A percentile compares a stretch with the other conserved stretches of the same genome.
Conservation (phyloP, 1,140 invertebrate genomes). For the Stratiolaelaps scimitus region DNA sequence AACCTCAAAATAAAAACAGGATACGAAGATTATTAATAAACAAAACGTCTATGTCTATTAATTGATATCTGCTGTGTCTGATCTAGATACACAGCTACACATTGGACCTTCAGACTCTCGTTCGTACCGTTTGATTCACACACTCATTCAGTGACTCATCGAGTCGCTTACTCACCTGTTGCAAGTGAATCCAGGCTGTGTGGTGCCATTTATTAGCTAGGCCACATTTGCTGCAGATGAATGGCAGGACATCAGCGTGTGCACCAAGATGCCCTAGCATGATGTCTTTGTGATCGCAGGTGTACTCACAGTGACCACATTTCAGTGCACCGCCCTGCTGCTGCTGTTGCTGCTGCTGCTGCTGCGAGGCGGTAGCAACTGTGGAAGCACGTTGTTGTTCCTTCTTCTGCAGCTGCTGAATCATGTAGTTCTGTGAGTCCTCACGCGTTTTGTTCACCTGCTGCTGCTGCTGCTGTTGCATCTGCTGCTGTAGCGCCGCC, state of each 20-base stretch:
- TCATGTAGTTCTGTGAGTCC: constrained; percentile 27
- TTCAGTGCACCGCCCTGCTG: constrained; percentile 5
- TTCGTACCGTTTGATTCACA: too few relatives aligned
- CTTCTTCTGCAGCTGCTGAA: constrained; percentile 28
- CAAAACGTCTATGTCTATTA: too few relatives aligned
- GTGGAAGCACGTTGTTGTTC: background rate
- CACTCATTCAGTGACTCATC: too few relatives aligned
- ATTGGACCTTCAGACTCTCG: too few relatives aligned
- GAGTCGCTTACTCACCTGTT: background rate
- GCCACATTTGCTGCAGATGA: constrained; percentile 29
- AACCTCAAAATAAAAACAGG: too few relatives aligned
- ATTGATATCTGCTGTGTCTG: too few relatives aligned
- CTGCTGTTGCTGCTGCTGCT: background rate
- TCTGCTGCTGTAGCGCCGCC: too few relatives aligned
- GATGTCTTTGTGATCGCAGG: constrained; percentile 28
- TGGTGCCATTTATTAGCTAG: constrained; percentile 26
- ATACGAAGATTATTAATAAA: too few relatives aligned
- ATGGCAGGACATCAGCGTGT: constrained; percentile 22
- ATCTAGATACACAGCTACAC: too few relatives aligned
- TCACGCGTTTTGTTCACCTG: background rate
- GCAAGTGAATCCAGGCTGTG: constrained; percentile 26
- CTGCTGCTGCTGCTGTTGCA: constrained; percentile 1
- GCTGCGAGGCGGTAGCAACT: too few relatives aligned
- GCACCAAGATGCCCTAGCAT: constrained; percentile 25
- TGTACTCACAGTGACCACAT: constrained; percentile 26